Percentiles rank a stretch among this genome's conserved stretches.
Conservation (phyloP, 2,888 invertebrate species). For the Leistus spinibarbis region DNA sequence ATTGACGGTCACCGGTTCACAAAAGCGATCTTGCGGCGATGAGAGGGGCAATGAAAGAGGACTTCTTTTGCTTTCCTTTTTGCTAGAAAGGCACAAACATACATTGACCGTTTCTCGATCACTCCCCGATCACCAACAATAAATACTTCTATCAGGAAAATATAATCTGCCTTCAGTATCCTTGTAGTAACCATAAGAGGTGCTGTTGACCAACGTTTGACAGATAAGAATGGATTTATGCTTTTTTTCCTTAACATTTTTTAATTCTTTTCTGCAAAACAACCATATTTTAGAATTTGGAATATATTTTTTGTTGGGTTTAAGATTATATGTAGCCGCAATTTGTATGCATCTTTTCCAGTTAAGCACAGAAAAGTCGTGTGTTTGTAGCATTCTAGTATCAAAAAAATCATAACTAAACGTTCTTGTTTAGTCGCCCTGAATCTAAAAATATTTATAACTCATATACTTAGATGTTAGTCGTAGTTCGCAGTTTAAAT, state of each 20-base stretch:
- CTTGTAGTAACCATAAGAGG: not conserved
- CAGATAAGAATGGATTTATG: slow-evolving; percentile 28
- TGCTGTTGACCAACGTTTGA: slow-evolving; percentile 8
- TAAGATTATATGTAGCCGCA: slow-evolving; percentile 11
- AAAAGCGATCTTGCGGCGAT: not conserved
- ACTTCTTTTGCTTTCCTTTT: not conserved
- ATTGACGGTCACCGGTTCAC: not conserved
- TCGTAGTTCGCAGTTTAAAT: too few species aligned
- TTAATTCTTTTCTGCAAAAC: not conserved
- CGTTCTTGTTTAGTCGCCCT: too few species aligned
- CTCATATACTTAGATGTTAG: too few species aligned
- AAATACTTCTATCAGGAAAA: not conserved
- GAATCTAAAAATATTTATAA: too few species aligned
- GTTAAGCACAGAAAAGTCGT: too few species aligned
- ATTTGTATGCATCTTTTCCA: too few species aligned
- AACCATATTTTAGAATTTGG: not conserved
- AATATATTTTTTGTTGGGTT: slow-evolving; percentile 5
- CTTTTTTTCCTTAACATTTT: not conserved
- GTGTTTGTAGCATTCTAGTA: too few species aligned
- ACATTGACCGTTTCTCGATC: not conserved
- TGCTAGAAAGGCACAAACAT: not conserved
- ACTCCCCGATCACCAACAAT: not conserved
- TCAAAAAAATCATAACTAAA: too few species aligned
- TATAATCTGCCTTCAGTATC: not conserved
- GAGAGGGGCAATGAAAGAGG: not conserved